Evolutionary conservation across 2,888 invertebrate genomes (phyloP), one percentile per base, ranked within the genome.

Genomic region (Tetanocera ferruginea): DNA sequence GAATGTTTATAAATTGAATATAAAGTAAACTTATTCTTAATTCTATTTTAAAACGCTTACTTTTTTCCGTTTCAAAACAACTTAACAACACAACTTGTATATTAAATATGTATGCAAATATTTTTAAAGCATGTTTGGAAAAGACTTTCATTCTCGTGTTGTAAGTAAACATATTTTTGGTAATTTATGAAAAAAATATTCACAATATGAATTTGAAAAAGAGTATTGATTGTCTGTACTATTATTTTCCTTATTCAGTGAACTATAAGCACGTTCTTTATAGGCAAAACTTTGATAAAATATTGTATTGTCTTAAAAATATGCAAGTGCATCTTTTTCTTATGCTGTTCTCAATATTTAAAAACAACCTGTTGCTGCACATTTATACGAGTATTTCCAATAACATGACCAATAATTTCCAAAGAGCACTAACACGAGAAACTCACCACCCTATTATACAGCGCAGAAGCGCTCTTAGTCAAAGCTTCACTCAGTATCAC

Each of bases 401-500:
- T 34, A 5, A 37, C 2, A 62, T 28, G 17, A 6, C n/a, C 31
- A 55, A 28, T 6, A 19, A 8, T 52, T 70, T 28, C 55, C 49
- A 62, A 5, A 62, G 62, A 25, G 49, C 60, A 23, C 1, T 2
- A 8, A 28, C 37, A 37, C 14, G 23, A 25, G 14, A 37, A 60
- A 73, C 31, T 73, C 73, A 73, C 73, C 73, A 43, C 49, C 9
- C 8, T 43, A 1, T 3, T 5, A 6, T 25, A 49, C 4, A 5
- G 73, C 73, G 73, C 73, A 73, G 62, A 73, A 34, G 43, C 73
- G 25, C 28, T 62, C 60, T 17, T 6, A 0, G 6, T 25, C 28
- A 28, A 4, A 28, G 31, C 19, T 31, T 8, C n/a, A 5, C 51
- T 31, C 55, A 11, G 8, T 55, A 31, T 52, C 31, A 6, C 55